Conservation (phyloP, 2,113 vertebrate species). For the Mesoclemmys tuberculata region DNA sequence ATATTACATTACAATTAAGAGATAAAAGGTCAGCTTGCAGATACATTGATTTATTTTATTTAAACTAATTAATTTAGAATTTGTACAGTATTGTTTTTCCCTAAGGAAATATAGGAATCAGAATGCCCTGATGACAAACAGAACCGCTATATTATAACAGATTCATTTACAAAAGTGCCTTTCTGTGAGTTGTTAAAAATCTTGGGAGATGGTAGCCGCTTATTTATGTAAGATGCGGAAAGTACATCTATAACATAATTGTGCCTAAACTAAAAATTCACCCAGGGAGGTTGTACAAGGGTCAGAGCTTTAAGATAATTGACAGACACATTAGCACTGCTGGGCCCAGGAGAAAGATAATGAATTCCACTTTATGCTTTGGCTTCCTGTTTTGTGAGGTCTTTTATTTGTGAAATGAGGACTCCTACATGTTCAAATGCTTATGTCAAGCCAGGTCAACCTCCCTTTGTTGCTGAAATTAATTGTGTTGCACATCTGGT, state of each 20-base stretch:
- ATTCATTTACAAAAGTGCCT: slow-evolving; percentile 25
- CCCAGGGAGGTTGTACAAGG: slow-evolving; percentile 2
- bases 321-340: slow-evolving; percentile 47
- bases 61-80: slow-evolving; percentile 54
- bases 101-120: slow-evolving; percentile 1
- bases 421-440: background rate
- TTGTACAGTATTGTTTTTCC: slow-evolving; percentile 6
- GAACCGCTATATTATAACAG: slow-evolving; percentile 8
- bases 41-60: slow-evolving; percentile 63
- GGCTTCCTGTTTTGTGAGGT: slow-evolving; percentile 1
- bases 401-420: slow-evolving; percentile 37
- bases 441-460: background rate
- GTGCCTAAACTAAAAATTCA: slow-evolving; percentile 46
- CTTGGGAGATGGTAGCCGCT: slow-evolving; percentile 14
- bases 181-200: slow-evolving; percentile 19
- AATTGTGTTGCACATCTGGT: background rate
- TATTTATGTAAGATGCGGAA: slow-evolving; percentile 48
- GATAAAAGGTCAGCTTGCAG: slow-evolving; percentile 51
- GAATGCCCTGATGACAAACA: slow-evolving; percentile 26
- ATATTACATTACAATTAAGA: slow-evolving; percentile 38
- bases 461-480: background rate
- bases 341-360: slow-evolving; percentile 40
- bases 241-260: slow-evolving; percentile 25
- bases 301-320: slow-evolving; percentile 52
- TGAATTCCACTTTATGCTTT: slow-evolving; percentile 48